phyloP scores from a whole-genome alignment of 1,140 invertebrate species.

The Halesus radiatus region DNA sequence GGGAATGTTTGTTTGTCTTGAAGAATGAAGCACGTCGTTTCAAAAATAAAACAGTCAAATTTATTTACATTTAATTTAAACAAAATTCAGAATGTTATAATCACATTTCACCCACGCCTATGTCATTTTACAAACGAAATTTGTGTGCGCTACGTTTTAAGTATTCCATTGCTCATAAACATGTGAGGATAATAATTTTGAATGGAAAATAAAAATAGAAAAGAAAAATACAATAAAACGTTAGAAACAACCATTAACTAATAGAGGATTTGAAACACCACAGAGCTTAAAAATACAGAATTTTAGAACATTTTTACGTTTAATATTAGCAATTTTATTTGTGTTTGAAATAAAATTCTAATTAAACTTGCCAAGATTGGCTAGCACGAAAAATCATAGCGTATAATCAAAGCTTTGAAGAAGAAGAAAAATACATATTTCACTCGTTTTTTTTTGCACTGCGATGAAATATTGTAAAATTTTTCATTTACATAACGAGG shows the following conservation, averaged over 20 bases:
- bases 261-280: not conserved
- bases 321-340: not conserved
- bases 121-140: constrained; percentile 9
- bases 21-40: too few relatives aligned
- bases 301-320: not conserved
- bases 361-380: not conserved
- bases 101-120: constrained; percentile 26
- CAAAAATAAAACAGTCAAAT: constrained; percentile 15
- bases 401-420: too few relatives aligned
- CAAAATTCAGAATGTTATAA: constrained; percentile 40
- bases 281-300: not conserved
- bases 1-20: too few relatives aligned
- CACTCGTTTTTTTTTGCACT: too few relatives aligned
- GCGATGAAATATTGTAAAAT: too few relatives aligned
- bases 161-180: not conserved
- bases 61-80: constrained; percentile 44
- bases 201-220: constrained; percentile 9
- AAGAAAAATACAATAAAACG: not conserved
- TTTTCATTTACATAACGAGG: too few relatives aligned
- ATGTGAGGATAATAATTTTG: not conserved
- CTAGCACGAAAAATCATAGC: too few relatives aligned
- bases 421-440: too few relatives aligned
- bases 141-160: constrained; percentile 11
- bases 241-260: not conserved
- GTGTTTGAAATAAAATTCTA: not conserved